Conservation (phyloP, 2,888 invertebrate genomes). For the Halictus quadricinctus region DNA sequence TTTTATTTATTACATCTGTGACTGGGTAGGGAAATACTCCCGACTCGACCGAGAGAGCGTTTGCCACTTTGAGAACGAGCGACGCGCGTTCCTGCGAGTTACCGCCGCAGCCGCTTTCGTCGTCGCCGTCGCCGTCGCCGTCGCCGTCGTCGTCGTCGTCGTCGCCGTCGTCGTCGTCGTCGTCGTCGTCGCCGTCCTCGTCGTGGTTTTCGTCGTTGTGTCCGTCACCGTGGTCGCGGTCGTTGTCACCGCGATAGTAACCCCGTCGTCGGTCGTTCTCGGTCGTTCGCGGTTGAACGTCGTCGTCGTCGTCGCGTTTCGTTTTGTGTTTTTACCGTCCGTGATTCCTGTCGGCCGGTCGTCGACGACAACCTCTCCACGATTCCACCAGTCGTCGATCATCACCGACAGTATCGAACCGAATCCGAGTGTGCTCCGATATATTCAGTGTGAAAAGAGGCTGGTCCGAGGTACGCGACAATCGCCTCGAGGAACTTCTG, state of each 20-base stretch:
- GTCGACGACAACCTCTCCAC: conserved; percentile 34
- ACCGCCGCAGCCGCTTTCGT: conserved; percentile 76
- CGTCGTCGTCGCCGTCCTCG: conserved; percentile 42
- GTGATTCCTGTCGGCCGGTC: conserved; percentile 23
- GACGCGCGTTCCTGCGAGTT: conserved; percentile 80
- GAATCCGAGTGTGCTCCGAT: conserved; percentile 24
- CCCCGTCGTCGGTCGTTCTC: conserved; percentile 14
- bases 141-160: conserved; percentile 38
- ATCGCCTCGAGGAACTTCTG: conserved; percentile 15
- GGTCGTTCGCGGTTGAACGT: conserved; percentile 29
- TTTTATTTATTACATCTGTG: conserved; percentile 83
- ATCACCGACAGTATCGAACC: neutral
- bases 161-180: conserved; percentile 21
- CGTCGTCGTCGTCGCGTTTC: conserved; percentile 28
- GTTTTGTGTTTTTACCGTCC: neutral
- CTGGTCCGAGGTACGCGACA: neutral
- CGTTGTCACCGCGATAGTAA: conserved; percentile 37
- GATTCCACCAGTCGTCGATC: neutral
- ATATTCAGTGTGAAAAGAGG: conserved; percentile 23
- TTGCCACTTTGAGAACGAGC: conserved; percentile 81
- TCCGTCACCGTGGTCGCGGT: conserved; percentile 35
- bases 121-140: conserved; percentile 53
- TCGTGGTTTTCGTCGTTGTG: conserved; percentile 30
- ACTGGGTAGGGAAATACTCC: conserved; percentile 83
- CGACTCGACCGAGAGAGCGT: conserved; percentile 81